Conservation (phyloP, 2,797 vertebrate species). For the Anniella stebbinsi region DNA sequence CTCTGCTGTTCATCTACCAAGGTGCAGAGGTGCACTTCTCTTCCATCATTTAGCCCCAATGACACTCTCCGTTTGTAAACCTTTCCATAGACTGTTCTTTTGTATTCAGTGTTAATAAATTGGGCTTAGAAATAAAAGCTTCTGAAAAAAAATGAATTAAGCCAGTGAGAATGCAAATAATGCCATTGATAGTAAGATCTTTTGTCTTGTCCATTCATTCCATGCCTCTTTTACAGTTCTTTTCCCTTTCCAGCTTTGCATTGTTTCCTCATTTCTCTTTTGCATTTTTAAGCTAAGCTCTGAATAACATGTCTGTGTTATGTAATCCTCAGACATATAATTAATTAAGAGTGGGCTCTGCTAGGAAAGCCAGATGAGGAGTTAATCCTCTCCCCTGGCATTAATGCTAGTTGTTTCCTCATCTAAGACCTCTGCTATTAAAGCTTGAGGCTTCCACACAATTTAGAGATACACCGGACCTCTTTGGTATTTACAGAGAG, state of each 20-base stretch:
- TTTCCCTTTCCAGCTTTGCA: constrained; percentile 40
- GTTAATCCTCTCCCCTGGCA: constrained; percentile 8
- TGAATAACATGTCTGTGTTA: constrained; percentile 21
- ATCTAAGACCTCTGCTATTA: constrained; percentile 23
- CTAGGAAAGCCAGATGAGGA: not conserved
- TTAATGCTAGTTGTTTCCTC: constrained; percentile 23
- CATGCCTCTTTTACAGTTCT: constrained; percentile 48
- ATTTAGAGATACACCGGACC: constrained; percentile 16
- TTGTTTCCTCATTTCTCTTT: constrained; percentile 29
- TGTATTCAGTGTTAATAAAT: constrained; percentile 52
- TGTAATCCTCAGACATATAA: constrained; percentile 42
- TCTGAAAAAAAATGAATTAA: constrained; percentile 49
- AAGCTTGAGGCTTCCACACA: constrained; percentile 10
- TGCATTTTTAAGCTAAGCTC: constrained; percentile 34
- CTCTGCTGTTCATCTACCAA: not conserved
- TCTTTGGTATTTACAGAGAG: constrained; percentile 22
- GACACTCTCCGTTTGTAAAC: constrained; percentile 25
- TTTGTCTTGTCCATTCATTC: constrained; percentile 59
- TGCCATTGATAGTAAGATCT: constrained; percentile 66
- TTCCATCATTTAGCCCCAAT: not conserved
- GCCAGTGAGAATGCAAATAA: constrained; percentile 66
- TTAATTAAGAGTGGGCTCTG: not conserved
- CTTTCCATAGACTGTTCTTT: constrained; percentile 2
- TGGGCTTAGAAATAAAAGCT: constrained; percentile 64
- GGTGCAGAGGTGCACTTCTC: not conserved